A percentile compares a stretch with the other conserved stretches of the same genome.
phyloP scores from a whole-genome alignment of 2,113 vertebrate species.

The Stictonetta naevosa region DNA sequence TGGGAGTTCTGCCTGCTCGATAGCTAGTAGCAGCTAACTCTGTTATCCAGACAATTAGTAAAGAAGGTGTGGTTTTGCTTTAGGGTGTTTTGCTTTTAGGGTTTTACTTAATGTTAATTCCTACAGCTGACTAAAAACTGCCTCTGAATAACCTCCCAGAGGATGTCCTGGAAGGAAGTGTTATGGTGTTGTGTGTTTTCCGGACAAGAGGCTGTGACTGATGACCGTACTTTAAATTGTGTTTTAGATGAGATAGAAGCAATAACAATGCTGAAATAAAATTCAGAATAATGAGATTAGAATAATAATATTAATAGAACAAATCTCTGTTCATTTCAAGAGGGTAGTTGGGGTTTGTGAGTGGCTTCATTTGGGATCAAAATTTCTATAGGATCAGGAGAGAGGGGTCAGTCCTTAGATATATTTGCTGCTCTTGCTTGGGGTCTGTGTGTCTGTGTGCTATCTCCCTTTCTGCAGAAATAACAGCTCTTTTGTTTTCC shows the following conservation, averaged over 20 bases:
- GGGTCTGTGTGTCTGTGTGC: not conserved
- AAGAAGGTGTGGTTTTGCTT: conserved; percentile 1
- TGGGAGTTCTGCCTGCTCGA: not conserved
- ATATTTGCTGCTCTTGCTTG: not conserved
- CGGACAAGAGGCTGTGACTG: not conserved
- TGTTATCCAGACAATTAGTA: not conserved
- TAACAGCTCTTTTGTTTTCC: conserved; percentile 25
- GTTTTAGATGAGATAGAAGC: not conserved
- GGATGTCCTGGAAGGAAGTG: not conserved
- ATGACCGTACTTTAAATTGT: conserved; percentile 6
- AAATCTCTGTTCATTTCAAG: conserved; percentile 31
- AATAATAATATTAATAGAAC: not conserved
- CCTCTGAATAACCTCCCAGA: conserved; percentile 19
- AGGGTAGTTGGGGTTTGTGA: not conserved
- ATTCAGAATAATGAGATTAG: not conserved
- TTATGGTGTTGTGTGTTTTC: not conserved
- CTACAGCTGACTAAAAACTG: not conserved
- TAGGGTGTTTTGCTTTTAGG: not conserved
- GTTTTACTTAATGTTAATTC: conserved; percentile 27
- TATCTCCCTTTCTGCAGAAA: not conserved
- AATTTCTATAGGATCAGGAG: not conserved
- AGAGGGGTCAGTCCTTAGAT: not conserved
- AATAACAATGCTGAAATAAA: not conserved
- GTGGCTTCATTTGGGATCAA: not conserved
- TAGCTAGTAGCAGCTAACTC: not conserved